Evolutionary conservation across 2,113 vertebrate species (phyloP).

Genomic region (Gymnobelideus leadbeateri): DNA sequence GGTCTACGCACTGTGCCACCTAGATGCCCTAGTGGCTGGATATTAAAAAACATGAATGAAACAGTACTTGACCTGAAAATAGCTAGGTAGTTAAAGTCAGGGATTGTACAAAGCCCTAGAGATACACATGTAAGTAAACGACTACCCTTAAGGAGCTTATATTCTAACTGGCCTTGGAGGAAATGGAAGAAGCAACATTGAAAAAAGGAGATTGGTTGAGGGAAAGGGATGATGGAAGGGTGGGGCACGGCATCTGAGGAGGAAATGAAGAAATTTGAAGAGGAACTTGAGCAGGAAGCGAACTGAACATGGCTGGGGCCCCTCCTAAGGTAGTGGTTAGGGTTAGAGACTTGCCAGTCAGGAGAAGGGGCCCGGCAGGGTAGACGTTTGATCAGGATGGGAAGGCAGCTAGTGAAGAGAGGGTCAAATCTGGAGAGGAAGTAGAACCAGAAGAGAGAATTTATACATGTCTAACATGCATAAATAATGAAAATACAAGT

Average conservation of each 20-base stretch:
- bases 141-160: neutral
- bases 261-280: neutral
- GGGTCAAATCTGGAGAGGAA: neutral
- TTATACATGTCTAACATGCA: neutral
- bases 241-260: neutral
- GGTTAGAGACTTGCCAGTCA: neutral
- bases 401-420: neutral
- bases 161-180: neutral
- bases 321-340: neutral
- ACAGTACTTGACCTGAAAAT: neutral
- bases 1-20: neutral
- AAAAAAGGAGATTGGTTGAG: neutral
- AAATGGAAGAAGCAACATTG: neutral
- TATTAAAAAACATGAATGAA: neutral
- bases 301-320: neutral
- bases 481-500: neutral
- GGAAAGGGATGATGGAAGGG: neutral
- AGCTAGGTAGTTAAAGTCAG: neutral
- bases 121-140: neutral
- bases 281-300: neutral
- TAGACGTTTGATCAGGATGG: neutral
- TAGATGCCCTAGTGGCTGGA: neutral
- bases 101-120: neutral
- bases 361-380: neutral
- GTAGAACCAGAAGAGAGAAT: neutral